These are phyloP conservation scores for Ptilodon capucinus DNA, from an alignment of 2,888 invertebrate genomes.

Conservation along the genomic window DNA sequence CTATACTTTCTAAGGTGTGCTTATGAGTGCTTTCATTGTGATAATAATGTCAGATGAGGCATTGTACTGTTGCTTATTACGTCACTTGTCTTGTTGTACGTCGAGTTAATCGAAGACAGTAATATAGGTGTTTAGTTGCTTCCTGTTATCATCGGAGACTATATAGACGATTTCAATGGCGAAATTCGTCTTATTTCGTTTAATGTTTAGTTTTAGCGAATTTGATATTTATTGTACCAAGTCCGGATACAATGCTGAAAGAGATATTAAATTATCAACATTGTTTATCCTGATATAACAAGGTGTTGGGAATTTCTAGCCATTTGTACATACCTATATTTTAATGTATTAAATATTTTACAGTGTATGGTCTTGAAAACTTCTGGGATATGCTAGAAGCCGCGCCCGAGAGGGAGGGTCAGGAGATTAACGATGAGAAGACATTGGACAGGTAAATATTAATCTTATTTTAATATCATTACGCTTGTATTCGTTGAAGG, in stretches of 20 bases:
- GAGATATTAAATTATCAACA: no score
- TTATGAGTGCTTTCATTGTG: slow-evolving; percentile 39
- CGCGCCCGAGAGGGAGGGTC: slow-evolving; percentile 63
- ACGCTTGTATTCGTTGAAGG: no score
- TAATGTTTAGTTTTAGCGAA: not conserved
- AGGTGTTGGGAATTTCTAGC: no score
- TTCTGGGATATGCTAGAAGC: slow-evolving; percentile 73
- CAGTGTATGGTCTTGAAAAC: slow-evolving; percentile 75
- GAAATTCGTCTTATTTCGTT: slow-evolving; percentile 1
- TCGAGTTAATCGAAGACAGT: slow-evolving; percentile 14
- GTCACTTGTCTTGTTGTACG: slow-evolving; percentile 24
- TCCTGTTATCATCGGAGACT: slow-evolving; percentile 5
- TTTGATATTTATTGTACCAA: slow-evolving; percentile 3
- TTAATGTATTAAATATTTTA: slow-evolving; percentile 17
- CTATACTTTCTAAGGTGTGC: slow-evolving; percentile 17
- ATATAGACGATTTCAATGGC: slow-evolving; percentile 11
- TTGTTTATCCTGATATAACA: no score
- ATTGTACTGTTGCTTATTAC: slow-evolving; percentile 31
- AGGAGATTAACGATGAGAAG: slow-evolving; percentile 64
- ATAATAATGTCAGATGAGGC: slow-evolving; percentile 9
- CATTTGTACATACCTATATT: no score
- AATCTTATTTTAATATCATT: no score
- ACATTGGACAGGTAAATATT: slow-evolving; percentile 63
- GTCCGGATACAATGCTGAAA: not conserved
- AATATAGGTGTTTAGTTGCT: slow-evolving; percentile 14